Conservation (phyloP, 2,888 invertebrate genomes). For the Standfussiana lucernea region DNA sequence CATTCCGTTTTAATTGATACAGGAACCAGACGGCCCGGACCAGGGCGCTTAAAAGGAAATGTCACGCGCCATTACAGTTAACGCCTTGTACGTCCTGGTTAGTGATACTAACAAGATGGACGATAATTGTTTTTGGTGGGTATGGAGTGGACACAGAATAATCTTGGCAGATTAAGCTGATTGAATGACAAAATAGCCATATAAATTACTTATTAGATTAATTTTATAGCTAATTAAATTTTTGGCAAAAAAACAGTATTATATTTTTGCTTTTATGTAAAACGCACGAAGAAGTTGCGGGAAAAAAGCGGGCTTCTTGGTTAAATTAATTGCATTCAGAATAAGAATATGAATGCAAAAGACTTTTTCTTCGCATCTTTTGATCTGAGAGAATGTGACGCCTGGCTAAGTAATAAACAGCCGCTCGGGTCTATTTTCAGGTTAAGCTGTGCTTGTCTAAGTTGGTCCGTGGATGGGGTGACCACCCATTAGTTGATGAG, state of each 20-base stretch:
- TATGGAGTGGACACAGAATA: neutral
- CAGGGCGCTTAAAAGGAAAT: conserved; percentile 64
- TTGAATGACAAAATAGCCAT: conserved; percentile 29
- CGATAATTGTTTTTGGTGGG: conserved; percentile 16
- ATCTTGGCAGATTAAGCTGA: conserved; percentile 2
- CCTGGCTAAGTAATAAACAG: no score
- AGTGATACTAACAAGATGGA: conserved; percentile 40
- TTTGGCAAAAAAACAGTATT: neutral
- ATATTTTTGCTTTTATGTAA: neutral
- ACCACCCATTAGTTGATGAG: no score
- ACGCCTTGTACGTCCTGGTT: conserved; percentile 34
- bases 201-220: conserved; percentile 11
- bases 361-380: neutral
- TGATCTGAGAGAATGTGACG: neutral
- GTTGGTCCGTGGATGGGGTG: no score
- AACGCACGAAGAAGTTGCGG: neutral
- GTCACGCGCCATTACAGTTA: conserved; percentile 52
- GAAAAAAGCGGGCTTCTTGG: neutral
- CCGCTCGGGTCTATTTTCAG: no score
- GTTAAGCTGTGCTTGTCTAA: no score
- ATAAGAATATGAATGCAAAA: neutral
- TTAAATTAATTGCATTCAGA: neutral
- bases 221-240: neutral
- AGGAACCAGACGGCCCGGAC: conserved; percentile 59
- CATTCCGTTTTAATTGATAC: conserved; percentile 59